These are phyloP conservation scores for Caenorhabditis doughertyi DNA, from an alignment of 2,888 invertebrate genomes.

Conservation along the genomic window DNA sequence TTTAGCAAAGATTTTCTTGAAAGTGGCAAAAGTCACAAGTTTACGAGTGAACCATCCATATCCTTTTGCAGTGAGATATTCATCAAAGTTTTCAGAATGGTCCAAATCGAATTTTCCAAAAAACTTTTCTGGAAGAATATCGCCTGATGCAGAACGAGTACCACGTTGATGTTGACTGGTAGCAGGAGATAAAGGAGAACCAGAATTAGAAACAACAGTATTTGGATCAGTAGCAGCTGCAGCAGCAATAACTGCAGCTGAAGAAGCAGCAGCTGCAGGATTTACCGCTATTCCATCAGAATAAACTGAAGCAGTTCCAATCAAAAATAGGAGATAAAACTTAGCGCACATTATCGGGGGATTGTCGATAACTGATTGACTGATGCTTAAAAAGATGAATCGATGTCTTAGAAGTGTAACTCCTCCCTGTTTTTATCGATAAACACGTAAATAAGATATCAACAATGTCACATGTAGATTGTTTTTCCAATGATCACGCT, in stretches of 20 bases:
- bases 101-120: constrained; percentile 76
- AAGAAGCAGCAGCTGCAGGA: constrained; percentile 11
- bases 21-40: constrained; percentile 74
- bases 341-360: background rate
- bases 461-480: background rate
- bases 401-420: background rate
- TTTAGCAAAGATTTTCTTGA: constrained; percentile 76
- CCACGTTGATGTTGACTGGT: constrained; percentile 6
- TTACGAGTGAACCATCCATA: constrained; percentile 78
- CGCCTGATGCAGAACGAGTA: constrained; percentile 32
- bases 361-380: background rate
- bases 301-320: background rate
- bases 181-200: constrained; percentile 16
- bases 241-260: constrained; percentile 10
- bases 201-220: constrained; percentile 17
- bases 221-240: constrained; percentile 26
- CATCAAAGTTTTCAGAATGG: constrained; percentile 78
- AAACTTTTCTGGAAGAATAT: constrained; percentile 72
- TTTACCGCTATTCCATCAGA: constrained; percentile 8
- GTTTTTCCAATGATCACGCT: background rate
- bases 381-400: background rate
- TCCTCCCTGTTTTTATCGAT: background rate
- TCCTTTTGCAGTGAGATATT: constrained; percentile 75
- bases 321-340: background rate
- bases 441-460: background rate